Percentiles rank a stretch among this genome's conserved stretches.
phyloP scores from a whole-genome alignment of 2,113 vertebrate species.

The Anarrhichthys ocellatus region DNA sequence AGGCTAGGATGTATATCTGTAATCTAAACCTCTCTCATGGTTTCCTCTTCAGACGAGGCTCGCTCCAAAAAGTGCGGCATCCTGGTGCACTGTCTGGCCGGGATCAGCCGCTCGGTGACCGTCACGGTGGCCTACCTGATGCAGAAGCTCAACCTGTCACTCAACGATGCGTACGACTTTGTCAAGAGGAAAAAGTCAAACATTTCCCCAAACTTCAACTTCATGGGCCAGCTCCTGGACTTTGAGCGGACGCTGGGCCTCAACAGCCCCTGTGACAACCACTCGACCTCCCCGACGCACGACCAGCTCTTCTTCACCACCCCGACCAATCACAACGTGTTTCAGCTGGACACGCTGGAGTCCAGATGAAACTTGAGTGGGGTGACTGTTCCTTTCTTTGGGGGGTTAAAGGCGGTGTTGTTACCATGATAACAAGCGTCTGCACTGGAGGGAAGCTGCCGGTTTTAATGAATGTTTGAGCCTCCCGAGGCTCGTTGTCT shows the following conservation, averaged over 20 bases:
- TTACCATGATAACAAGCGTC: conserved; percentile 62
- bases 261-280: conserved; percentile 97
- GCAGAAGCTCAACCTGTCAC: conserved; percentile 99
- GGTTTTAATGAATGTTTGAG: conserved; percentile 77
- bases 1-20: not conserved
- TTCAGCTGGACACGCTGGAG: conserved; percentile 96
- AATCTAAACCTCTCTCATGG: not conserved
- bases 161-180: conserved; percentile 98
- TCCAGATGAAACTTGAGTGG: conserved; percentile 90
- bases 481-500: conserved; percentile 54
- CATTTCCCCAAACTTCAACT: conserved; percentile 99
- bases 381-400: conserved; percentile 20
- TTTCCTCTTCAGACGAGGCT: conserved; percentile 88
- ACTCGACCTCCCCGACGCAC: conserved; percentile 79
- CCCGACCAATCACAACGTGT: conserved; percentile 96
- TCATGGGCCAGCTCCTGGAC: conserved; percentile 99
- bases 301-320: conserved; percentile 98
- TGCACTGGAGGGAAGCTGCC: conserved; percentile 56
- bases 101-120: conserved; percentile 97
- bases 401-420: conserved; percentile 35
- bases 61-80: conserved; percentile 98
- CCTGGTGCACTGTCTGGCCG: conserved; percentile 97
- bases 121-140: conserved; percentile 99
- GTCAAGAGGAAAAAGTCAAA: conserved; percentile 99
- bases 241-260: conserved; percentile 98